Evolutionary conservation across 37 sponge, comb jelly and placozoan genomes (phyloP).

Genomic region (Lycopodina hypogea): DNA sequence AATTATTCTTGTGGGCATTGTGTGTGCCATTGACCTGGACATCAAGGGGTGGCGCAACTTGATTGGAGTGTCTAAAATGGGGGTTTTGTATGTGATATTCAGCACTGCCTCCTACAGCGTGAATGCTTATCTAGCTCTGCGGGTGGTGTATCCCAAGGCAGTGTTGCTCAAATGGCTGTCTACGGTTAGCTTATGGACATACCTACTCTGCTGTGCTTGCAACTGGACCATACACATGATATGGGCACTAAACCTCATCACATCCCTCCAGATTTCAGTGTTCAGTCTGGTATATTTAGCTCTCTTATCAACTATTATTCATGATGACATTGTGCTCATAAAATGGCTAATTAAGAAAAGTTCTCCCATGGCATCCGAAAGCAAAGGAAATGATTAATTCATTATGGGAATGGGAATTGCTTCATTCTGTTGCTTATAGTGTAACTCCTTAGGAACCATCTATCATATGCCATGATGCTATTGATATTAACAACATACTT

Average conservation of each 20-base stretch:
- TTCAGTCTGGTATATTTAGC: slow-evolving; percentile 27
- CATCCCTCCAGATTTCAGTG: slow-evolving; percentile 19
- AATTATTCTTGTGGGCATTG: slow-evolving; percentile 18
- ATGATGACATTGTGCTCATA: slow-evolving; percentile 70
- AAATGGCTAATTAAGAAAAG: slow-evolving; percentile 50
- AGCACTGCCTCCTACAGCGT: slow-evolving; percentile 68
- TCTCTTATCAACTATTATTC: slow-evolving; percentile 16
- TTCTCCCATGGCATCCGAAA: slow-evolving; percentile 17
- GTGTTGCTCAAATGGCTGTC: slow-evolving; percentile 22
- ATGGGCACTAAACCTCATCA: slow-evolving; percentile 43
- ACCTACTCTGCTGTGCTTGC: slow-evolving; percentile 52
- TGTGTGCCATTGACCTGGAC: slow-evolving; percentile 38
- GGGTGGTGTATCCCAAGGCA: slow-evolving; percentile 77
- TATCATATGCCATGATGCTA: too few relatives aligned
- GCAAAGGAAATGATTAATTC: too few relatives aligned
- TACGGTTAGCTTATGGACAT: slow-evolving; percentile 48
- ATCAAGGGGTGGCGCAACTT: slow-evolving; percentile 51
- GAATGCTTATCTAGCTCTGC: slow-evolving; percentile 75
- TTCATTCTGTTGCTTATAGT: too few relatives aligned
- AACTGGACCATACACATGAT: slow-evolving; percentile 73
- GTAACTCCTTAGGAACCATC: too few relatives aligned
- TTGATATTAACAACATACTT: too few relatives aligned
- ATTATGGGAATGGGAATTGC: too few relatives aligned
- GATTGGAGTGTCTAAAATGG: slow-evolving; percentile 73
- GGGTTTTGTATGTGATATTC: slow-evolving; percentile 60